Evolutionary conservation across 2,113 vertebrate species (phyloP), one percentile per base, ranked within the genome.

Genomic region (Gymnobelideus leadbeateri): DNA sequence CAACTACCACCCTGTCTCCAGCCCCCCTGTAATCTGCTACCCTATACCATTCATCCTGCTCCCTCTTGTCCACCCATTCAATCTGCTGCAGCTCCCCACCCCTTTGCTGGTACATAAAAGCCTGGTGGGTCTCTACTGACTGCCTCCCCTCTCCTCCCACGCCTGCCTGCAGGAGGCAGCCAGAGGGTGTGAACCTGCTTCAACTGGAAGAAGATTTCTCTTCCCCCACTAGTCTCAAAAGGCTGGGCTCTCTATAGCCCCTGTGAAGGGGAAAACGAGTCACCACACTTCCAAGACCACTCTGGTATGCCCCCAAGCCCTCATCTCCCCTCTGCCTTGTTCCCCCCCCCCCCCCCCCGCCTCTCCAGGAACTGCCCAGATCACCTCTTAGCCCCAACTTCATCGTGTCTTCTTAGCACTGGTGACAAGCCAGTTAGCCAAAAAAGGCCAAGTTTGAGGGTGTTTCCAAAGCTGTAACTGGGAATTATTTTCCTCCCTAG

Each of bases 1-100:
- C 68, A 84, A 84, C 68, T 84, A 84, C 68, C n/a, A 84, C n/a
- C 68, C 68, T 84, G 68, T 84, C 68, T n/a, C 68, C 19, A 84
- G 68, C 68, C 68, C 23, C 68, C n/a, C 68, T 84, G 68, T 84
- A 84, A 84, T 84, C 68, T 84, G 68, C 68, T 43, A 43, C n/a
- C 16, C 68, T 84, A 1, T 84, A 43, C 68, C 68, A 84, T 43
- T 84, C 68, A 84, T 43, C 68, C n/a, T 43, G n/a, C 68, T 43
- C 68, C n/a, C 68, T 43, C 68, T 43, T 84, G 68, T 84, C 68
- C 68, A 84, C 68, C 68, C 68, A 84, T 84, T n/a, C 68, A 84
- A 84, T 84, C 68, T 84, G n/a, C 68, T 84, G 37, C 0, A 2
- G 68, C 68, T 84, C n/a, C 68, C 68, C 68, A 84, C 68, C 68